A percentile compares a stretch with the other conserved stretches of the same genome.
phyloP scores from a whole-genome alignment of 2,888 invertebrate species.

The Schizaphis graminum region DNA sequence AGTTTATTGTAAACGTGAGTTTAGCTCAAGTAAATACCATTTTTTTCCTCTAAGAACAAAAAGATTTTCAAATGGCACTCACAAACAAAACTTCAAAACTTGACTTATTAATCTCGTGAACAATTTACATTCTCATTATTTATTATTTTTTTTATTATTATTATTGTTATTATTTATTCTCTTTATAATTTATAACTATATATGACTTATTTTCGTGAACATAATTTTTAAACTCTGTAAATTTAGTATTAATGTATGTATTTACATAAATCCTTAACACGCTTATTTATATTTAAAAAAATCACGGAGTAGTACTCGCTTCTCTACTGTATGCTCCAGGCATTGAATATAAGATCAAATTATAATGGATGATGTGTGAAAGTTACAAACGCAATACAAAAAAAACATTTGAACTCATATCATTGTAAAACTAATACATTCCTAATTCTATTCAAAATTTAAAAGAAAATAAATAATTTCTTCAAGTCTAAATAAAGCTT shows the following conservation, averaged over 20 bases:
- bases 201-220: not conserved
- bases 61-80: not conserved
- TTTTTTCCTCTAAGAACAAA: not conserved
- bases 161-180: not conserved
- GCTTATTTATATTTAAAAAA: not conserved
- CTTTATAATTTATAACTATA: not conserved
- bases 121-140: not conserved
- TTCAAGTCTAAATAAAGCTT: not conserved
- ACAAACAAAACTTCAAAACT: not conserved
- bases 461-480: not conserved
- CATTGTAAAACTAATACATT: not conserved
- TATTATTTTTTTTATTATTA: not conserved
- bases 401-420: not conserved
- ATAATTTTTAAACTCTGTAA: not conserved
- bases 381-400: not conserved
- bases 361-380: not conserved
- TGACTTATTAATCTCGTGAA: not conserved
- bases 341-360: not conserved
- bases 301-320: not conserved
- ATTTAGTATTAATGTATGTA: not conserved
- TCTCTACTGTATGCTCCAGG: not conserved
- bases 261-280: not conserved
- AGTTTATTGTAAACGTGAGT: not conserved
- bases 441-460: not conserved
- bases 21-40: not conserved